phyloP scores from a whole-genome alignment of 1,140 invertebrate genomes.

The Nymphalis io region DNA sequence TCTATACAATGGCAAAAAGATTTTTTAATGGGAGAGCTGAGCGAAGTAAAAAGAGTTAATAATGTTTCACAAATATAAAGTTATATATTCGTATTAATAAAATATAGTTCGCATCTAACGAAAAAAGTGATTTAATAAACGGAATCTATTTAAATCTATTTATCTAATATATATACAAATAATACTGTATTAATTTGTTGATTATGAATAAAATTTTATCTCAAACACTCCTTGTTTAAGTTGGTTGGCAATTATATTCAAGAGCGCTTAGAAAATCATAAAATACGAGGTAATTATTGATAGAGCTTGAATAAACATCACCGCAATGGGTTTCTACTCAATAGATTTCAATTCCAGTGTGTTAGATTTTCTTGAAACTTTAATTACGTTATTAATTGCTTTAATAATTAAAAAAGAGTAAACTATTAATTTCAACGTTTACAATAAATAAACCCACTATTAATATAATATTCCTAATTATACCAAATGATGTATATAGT shows the following conservation, averaged over 20 bases:
- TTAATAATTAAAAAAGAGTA: too few relatives aligned
- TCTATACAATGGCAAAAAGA: conserved; percentile 5
- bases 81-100: neutral
- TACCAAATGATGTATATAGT: too few relatives aligned
- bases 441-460: too few relatives aligned
- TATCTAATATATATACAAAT: too few relatives aligned
- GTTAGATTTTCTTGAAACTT: neutral
- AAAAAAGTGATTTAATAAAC: too few relatives aligned
- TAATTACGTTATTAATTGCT: neutral
- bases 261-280: neutral
- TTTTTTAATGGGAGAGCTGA: conserved; percentile 11
- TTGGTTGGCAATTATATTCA: too few relatives aligned
- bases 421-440: too few relatives aligned
- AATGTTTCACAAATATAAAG: neutral
- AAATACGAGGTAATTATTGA: neutral
- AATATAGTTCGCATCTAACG: neutral
- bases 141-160: too few relatives aligned
- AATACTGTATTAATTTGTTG: too few relatives aligned
- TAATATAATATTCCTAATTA: too few relatives aligned
- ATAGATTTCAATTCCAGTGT: neutral
- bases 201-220: too few relatives aligned
- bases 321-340: neutral
- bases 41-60: neutral
- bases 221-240: too few relatives aligned
- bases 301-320: neutral